These are phyloP conservation scores for Lindbergichthys nudifrons DNA, from an alignment of 2,797 vertebrate species.

Conservation along the genomic window DNA sequence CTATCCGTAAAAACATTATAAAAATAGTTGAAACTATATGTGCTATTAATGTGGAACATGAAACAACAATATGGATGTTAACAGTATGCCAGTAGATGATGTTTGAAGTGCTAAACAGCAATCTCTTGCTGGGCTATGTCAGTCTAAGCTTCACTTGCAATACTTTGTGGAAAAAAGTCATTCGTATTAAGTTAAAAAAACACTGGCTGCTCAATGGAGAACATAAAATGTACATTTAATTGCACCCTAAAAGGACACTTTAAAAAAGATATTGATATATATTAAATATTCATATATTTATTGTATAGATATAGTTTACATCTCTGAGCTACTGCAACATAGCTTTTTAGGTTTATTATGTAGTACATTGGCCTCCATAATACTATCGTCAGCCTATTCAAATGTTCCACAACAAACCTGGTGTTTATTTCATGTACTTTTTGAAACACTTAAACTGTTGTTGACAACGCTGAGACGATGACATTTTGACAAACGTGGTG, in stretches of 20 bases:
- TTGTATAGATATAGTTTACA: neutral
- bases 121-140: neutral
- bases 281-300: neutral
- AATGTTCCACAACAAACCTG: neutral
- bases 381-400: neutral
- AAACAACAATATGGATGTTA: constrained; percentile 10
- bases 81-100: neutral
- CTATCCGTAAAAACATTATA: constrained; percentile 1
- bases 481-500: neutral
- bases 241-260: neutral
- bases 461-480: neutral
- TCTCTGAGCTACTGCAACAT: neutral
- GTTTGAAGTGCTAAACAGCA: constrained; percentile 13
- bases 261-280: neutral
- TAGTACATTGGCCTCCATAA: neutral
- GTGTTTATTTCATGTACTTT: neutral
- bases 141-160: neutral
- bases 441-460: neutral
- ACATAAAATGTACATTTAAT: no score
- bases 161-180: neutral
- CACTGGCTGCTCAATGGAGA: no score
- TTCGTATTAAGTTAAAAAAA: no score
- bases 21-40: constrained; percentile 1
- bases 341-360: neutral
- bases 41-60: neutral